phyloP scores from a whole-genome alignment of 2,888 invertebrate genomes.

The Ochropleura leucogaster region DNA sequence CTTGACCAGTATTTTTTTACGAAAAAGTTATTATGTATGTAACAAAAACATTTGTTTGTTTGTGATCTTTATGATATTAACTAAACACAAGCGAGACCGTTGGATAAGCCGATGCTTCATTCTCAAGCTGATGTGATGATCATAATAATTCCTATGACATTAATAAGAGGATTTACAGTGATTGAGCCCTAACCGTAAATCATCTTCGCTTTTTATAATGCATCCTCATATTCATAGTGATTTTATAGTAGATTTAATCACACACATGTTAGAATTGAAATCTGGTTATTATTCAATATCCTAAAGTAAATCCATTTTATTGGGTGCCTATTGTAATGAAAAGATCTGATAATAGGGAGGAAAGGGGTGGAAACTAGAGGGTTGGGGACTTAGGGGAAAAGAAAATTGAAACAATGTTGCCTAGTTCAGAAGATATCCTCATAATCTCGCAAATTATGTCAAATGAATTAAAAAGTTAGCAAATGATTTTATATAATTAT shows the following conservation, averaged over 20 bases:
- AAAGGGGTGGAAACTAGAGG: slow-evolving; percentile 3
- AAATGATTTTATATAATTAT: too few relatives aligned
- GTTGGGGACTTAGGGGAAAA: background rate
- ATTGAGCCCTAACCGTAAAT: background rate
- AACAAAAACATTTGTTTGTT: background rate
- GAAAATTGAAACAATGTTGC: background rate
- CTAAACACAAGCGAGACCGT: background rate
- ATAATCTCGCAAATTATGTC: background rate
- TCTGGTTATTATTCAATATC: background rate
- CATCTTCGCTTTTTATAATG: background rate
- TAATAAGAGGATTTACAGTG: background rate
- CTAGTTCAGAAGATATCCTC: background rate
- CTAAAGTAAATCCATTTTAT: background rate
- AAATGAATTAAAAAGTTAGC: background rate
- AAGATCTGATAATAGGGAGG: background rate
- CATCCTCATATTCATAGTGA: background rate
- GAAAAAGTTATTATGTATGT: background rate
- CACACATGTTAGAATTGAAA: background rate
- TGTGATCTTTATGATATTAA: background rate
- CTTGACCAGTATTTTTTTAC: background rate
- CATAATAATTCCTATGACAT: background rate
- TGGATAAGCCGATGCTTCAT: background rate
- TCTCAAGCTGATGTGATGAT: background rate
- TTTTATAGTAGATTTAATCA: background rate
- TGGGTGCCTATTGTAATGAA: background rate